phyloP scores from a whole-genome alignment of 2,113 vertebrate genomes.

The Amazona guildingii region DNA sequence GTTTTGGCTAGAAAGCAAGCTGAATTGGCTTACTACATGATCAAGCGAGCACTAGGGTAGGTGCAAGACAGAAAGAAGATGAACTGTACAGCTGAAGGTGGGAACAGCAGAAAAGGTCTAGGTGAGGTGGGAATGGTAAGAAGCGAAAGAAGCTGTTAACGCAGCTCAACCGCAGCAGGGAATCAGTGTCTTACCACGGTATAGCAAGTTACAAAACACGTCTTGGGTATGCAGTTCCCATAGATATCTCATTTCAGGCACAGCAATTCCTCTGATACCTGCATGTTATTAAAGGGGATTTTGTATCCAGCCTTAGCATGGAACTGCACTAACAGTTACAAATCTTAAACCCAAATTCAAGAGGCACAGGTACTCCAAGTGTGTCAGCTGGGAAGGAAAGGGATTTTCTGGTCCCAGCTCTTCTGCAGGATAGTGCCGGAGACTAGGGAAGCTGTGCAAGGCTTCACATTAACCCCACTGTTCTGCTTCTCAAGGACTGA shows the following conservation, averaged over 20 bases:
- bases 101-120: neutral
- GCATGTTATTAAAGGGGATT: neutral
- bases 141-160: neutral
- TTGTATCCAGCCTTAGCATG: neutral
- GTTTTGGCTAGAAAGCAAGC: constrained; percentile 30
- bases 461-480: neutral
- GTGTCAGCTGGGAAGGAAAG: neutral
- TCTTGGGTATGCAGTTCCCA: neutral
- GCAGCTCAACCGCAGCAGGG: neutral
- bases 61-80: neutral
- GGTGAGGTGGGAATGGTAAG: neutral
- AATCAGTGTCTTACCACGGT: neutral
- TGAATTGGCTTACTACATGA: neutral
- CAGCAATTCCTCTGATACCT: neutral
- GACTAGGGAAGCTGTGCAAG: neutral
- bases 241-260: neutral
- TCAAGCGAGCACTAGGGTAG: neutral
- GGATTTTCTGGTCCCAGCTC: neutral
- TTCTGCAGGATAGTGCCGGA: neutral
- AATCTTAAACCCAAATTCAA: neutral
- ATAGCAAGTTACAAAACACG: neutral
- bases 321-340: neutral
- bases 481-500: neutral
- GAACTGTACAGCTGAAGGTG: neutral
- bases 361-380: neutral